Evolutionary conservation across 2,888 invertebrate genomes (phyloP), one percentile per base, ranked within the genome.

Genomic region (Orchesellides sinensis): DNA sequence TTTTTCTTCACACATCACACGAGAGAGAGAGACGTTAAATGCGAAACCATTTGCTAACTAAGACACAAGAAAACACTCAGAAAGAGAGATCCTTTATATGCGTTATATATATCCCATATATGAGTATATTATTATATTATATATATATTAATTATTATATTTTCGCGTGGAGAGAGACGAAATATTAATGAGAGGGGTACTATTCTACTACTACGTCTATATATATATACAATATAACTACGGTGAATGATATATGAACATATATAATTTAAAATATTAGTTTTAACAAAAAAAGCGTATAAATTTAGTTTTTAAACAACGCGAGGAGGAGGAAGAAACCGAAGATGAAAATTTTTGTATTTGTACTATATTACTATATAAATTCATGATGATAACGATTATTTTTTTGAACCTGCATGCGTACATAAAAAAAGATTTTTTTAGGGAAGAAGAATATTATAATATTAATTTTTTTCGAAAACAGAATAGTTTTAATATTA

Each of bases 331-430:
- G n/a, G n/a, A n/a, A n/a, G n/a, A n/a, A n/a, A n/a, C n/a, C n/a
- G 77, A 45, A 49, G 27, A 59, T 40, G 65, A 75, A 56, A 68
- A 68, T 32, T 75, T 77, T 68, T 66, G 66, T 74, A 74, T 74
- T 74, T 65, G 65, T 74, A 63, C 49, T n/a, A n/a, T n/a, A n/a
- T n/a, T n/a, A n/a, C n/a, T n/a, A n/a, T n/a, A n/a, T n/a, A n/a
- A 68, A 63, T 75, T 54, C 52, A 52, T 32, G 25, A 56, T 65
- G 52, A 65, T 65, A 63, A 65, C 63, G 45, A 78, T 84, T 84
- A 84, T 84, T 84, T 72, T 84, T 84, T 84, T 84, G 84, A 84
- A 84, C 84, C 84, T 84, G 77, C 83, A 72, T 83, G 79, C 70
- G 40, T 49, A 17, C 27, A 14, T 21, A 17, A 29, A 63, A 47